phyloP scores from a whole-genome alignment of 2,888 invertebrate genomes.

The Scrobipalpa atriplicella region DNA sequence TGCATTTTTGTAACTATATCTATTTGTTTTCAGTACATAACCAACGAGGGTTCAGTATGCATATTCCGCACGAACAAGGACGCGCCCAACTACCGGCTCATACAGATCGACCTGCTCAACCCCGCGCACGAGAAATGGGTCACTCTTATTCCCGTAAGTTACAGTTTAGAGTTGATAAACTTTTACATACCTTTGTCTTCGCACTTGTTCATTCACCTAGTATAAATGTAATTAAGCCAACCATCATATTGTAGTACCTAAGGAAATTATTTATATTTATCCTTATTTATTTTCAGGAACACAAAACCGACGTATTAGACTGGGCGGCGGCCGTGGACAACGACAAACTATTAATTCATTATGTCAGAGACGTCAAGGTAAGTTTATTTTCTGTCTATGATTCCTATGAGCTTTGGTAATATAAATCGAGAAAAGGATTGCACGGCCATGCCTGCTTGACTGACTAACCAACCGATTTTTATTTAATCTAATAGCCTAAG shows the following conservation, averaged over 20 bases:
- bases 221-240: not conserved
- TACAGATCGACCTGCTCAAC: conserved; percentile 90
- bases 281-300: conserved; percentile 79
- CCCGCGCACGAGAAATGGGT: conserved; percentile 90
- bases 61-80: conserved; percentile 96
- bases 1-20: conserved; percentile 79
- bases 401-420: not conserved
- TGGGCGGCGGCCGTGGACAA: conserved; percentile 93
- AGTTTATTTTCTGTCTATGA: not conserved
- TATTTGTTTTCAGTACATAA: conserved; percentile 87
- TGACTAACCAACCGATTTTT: no score
- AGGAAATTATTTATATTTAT: no score
- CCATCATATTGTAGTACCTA: no score
- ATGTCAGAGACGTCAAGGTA: conserved; percentile 97
- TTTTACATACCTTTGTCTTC: not conserved
- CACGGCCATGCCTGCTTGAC: not conserved
- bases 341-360: conserved; percentile 94
- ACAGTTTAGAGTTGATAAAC: not conserved
- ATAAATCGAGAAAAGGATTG: not conserved
- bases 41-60: conserved; percentile 91
- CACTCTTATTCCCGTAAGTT: conserved; percentile 86
- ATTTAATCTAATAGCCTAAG: no score
- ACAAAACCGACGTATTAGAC: conserved; percentile 93
- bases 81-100: conserved; percentile 95
- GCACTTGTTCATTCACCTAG: not conserved